Evolutionary conservation across 1,140 invertebrate genomes (phyloP).

Genomic region (Habropoda laboriosa): DNA sequence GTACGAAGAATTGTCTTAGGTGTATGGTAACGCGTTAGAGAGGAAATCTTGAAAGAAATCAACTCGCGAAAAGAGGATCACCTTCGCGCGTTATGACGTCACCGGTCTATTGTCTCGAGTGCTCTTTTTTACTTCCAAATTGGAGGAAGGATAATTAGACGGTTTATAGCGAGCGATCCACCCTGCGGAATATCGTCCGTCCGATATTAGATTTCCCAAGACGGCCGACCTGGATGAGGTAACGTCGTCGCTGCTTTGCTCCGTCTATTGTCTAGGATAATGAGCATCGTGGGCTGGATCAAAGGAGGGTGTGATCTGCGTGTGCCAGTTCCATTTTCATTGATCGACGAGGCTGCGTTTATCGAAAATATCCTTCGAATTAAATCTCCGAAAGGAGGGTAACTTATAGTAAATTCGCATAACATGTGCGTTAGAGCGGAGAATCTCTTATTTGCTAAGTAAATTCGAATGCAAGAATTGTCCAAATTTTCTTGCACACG

Average conservation of each 20-base stretch:
- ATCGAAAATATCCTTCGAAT: background rate
- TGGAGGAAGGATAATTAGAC: background rate
- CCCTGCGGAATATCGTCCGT: background rate
- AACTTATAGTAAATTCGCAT: too few relatives aligned
- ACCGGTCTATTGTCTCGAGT: background rate
- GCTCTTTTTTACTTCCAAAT: background rate
- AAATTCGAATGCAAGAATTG: too few relatives aligned
- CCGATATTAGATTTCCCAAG: constrained; percentile 23
- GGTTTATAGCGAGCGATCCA: background rate
- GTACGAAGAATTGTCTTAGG: background rate
- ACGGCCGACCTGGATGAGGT: constrained; percentile 35
- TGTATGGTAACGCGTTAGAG: background rate
- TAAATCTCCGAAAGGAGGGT: too few relatives aligned
- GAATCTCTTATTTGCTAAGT: too few relatives aligned
- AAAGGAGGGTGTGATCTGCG: constrained; percentile 27
- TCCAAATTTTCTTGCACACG: too few relatives aligned
- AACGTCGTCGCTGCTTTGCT: constrained; percentile 16
- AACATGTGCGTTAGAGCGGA: too few relatives aligned
- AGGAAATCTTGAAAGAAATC: background rate
- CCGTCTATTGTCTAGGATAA: constrained; percentile 47
- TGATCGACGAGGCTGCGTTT: background rate
- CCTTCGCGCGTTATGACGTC: background rate
- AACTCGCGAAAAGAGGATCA: background rate
- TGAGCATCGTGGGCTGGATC: constrained; percentile 13
- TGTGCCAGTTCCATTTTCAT: constrained; percentile 38